A percentile compares a stretch with the other conserved stretches of the same genome.
These are phyloP conservation scores for Ctenomys sociabilis DNA, from an alignment of 2,113 vertebrate genomes.

Conservation along the genomic window DNA sequence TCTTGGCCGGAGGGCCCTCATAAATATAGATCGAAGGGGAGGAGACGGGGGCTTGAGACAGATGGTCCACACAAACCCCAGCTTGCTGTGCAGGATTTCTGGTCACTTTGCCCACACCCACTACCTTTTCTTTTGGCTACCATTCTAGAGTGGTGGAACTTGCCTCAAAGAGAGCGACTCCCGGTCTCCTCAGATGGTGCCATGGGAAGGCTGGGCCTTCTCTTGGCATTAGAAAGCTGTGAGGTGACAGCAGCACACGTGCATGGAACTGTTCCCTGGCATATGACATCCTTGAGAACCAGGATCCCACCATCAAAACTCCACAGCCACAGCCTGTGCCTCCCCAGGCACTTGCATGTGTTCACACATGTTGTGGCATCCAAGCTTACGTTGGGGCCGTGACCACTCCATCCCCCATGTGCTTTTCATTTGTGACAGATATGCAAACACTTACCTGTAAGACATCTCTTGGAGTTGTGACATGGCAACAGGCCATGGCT, in stretches of 20 bases:
- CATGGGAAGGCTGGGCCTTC: neutral
- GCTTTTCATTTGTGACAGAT: neutral
- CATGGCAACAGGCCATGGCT: too few species aligned
- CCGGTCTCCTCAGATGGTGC: neutral
- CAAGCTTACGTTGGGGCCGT: neutral
- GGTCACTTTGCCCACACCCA: neutral
- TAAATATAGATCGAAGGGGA: slow-evolving; percentile 11
- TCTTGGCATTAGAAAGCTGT: neutral
- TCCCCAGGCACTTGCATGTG: neutral
- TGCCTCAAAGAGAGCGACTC: neutral
- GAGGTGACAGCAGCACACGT: neutral
- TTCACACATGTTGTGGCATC: too few species aligned
- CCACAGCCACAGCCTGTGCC: too few species aligned
- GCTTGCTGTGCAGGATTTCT: neutral
- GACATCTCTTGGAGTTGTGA: neutral
- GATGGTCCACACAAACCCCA: neutral
- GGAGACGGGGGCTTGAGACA: neutral
- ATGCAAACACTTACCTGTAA: neutral
- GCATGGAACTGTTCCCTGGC: neutral
- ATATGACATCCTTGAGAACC: neutral
- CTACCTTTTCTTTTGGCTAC: slow-evolving; percentile 17
- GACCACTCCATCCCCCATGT: neutral
- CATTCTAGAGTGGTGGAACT: neutral
- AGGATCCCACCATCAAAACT: neutral
- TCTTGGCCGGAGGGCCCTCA: slow-evolving; percentile 8